Base-by-base conservation (phyloP, 2,113 vertebrate genomes). In the Sorex fumeus region DNA sequence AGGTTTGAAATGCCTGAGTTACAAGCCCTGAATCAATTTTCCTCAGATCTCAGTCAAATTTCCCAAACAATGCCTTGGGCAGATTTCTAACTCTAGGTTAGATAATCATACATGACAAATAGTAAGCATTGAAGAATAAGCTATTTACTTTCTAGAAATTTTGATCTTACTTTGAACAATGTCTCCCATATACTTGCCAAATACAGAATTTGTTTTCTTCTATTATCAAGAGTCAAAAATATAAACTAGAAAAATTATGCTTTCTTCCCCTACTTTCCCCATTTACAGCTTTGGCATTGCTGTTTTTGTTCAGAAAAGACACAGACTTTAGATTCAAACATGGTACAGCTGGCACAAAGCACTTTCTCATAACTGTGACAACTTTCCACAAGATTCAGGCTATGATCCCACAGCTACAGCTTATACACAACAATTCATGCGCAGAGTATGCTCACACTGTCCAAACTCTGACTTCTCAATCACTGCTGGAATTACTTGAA, bases 371-470 rank as follows among this genome's bases (percentile, higher is more conserved):
- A 97, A 23, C 96, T 13, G 36, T 98, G 97, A n/a, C 93, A 86
- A 13, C 92, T 97, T 87, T 98, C 97, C 0, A 82, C 0, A 97
- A 40, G 5, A 97, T 78, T 23, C 98, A 98, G 84, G 95, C 90
- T 9, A 95, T 28, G 0, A 95, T 0, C 5, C 87, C 97, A 0
- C 98, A 98, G 93, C 95, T 88, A 91, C 96, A 92, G 96, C 98
- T 98, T 88, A 96, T 76, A 69, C 91, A 96, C 87, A 95, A 60
- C 98, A 98, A 71, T 2, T 92, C 71, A 91, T 95, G 6, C 98
- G 98, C 3, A 98, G 32, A 13, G 97, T 74, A 0, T 66, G 97
- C n/a, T 97, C 97, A 0, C 98, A 98, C 88, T 98, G 98, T 0
- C 96, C 27, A 2, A 98, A 98, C 0, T 43, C 87, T 0, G 97